These are phyloP conservation scores for Meteorus cinctellus DNA, from an alignment of 2,888 invertebrate species.

Conservation along the genomic window DNA sequence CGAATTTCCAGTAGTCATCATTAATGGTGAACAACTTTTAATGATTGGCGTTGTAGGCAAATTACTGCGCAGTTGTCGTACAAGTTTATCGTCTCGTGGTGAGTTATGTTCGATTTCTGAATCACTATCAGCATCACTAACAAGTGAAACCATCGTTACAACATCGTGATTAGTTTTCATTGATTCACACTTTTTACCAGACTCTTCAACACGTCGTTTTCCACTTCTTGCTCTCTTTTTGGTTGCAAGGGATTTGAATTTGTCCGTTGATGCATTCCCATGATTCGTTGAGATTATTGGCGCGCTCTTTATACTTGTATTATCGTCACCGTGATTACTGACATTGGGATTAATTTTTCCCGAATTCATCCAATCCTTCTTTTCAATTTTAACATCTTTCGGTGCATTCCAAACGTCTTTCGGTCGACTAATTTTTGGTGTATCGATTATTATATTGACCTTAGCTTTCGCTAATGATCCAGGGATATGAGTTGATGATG, in stretches of 20 bases:
- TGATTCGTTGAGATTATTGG: neutral
- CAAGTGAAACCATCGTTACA: conserved; percentile 80
- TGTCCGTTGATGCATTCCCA: conserved; percentile 45
- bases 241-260: conserved; percentile 60
- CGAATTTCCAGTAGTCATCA: conserved; percentile 35
- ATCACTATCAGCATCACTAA: conserved; percentile 81
- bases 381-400: conserved; percentile 11
- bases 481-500: conserved; percentile 14
- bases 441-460: conserved; percentile 64
- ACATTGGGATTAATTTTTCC: neutral
- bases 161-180: conserved; percentile 66
- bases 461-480: conserved; percentile 54
- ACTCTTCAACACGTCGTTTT: conserved; percentile 59
- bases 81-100: conserved; percentile 66
- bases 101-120: conserved; percentile 73
- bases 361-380: conserved; percentile 14
- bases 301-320: conserved; percentile 32
- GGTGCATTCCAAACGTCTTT: neutral
- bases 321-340: neutral
- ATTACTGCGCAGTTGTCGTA: conserved; percentile 67
- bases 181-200: conserved; percentile 47
- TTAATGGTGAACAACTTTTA: conserved; percentile 56
- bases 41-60: conserved; percentile 69
- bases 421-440: conserved; percentile 48
- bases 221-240: conserved; percentile 65